Conservation (phyloP, 2,797 vertebrate genomes). For the Pyrocephalus nanus region DNA sequence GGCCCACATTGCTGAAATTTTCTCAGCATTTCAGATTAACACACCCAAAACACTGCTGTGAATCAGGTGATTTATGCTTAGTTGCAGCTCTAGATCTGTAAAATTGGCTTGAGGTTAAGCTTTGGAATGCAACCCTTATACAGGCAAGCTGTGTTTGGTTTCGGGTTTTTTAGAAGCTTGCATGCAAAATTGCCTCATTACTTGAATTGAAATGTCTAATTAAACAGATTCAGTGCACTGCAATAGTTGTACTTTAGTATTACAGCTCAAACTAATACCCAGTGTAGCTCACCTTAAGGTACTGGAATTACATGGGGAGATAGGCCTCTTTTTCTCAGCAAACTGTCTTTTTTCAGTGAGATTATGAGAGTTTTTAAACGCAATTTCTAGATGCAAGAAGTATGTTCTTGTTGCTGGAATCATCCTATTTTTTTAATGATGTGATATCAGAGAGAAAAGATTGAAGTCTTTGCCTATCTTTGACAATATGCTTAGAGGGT, state of each 20-base stretch:
- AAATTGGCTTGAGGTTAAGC: neutral
- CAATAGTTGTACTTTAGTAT: neutral
- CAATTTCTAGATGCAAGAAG: neutral
- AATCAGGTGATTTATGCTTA: slow-evolving; percentile 44
- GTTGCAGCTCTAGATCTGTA: slow-evolving; percentile 1
- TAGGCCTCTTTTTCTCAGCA: neutral
- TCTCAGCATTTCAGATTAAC: neutral
- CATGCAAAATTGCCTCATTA: neutral
- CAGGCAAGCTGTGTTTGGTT: slow-evolving; percentile 3
- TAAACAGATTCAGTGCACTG: neutral
- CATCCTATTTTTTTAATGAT: neutral
- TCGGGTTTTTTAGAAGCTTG: slow-evolving; percentile 27
- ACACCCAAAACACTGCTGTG: neutral
- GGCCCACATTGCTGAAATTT: neutral
- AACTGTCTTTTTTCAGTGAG: neutral
- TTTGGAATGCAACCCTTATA: slow-evolving; percentile 31
- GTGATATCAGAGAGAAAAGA: neutral
- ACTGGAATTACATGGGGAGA: neutral
- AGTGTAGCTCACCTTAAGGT: neutral
- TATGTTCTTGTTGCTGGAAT: neutral
- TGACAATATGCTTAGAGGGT: neutral
- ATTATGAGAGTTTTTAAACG: neutral
- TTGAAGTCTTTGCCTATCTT: neutral
- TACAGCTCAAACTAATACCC: neutral
- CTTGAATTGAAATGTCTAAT: slow-evolving; percentile 5